Conservation (phyloP, 2,113 vertebrate genomes). For the Brachypteracias leptosomus region DNA sequence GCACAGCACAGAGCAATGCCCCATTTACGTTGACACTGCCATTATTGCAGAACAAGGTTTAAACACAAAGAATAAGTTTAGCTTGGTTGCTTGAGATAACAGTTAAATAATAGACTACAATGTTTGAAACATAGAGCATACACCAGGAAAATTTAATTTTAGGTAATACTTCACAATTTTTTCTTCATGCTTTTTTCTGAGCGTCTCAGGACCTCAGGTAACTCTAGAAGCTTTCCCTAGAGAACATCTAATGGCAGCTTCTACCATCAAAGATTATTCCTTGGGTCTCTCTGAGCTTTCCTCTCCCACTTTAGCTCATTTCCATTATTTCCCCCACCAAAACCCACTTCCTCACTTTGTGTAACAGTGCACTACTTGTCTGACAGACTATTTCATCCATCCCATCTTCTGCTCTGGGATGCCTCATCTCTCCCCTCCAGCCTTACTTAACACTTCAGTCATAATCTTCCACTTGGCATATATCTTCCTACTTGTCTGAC, state of each 20-base stretch:
- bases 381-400: background rate
- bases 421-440: background rate
- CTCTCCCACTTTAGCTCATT: background rate
- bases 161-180: background rate
- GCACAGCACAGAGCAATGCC: background rate
- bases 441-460: background rate
- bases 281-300: background rate
- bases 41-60: background rate
- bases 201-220: background rate
- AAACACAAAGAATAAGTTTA: background rate
- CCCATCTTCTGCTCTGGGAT: rapidly evolving
- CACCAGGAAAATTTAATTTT: background rate
- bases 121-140: background rate
- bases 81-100: background rate
- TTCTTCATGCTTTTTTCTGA: background rate
- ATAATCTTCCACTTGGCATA: background rate
- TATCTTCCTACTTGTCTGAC: background rate
- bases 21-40: background rate
- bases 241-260: background rate
- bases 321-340: background rate
- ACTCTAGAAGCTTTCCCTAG: background rate
- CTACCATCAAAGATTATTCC: background rate
- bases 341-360: background rate
- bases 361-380: background rate
- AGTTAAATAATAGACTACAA: background rate